These are phyloP conservation scores for Sander vitreus DNA, from an alignment of 2,113 vertebrate species.

Conservation along the genomic window DNA sequence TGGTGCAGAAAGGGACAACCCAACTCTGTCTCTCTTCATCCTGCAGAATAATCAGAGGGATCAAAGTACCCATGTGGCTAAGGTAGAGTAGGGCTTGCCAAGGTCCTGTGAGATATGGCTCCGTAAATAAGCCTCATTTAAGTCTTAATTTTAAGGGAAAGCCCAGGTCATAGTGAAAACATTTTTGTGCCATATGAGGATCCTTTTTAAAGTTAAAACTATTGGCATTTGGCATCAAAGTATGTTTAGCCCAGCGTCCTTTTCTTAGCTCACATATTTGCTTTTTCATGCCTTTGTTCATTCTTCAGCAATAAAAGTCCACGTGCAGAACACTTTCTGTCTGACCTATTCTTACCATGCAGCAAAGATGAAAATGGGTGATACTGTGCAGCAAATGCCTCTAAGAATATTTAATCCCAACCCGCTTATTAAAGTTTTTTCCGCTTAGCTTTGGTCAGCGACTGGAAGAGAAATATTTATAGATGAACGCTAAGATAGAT, in stretches of 20 bases:
- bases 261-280: conserved; percentile 25
- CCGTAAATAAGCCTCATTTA: neutral
- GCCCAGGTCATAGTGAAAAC: neutral
- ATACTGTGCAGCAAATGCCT: conserved; percentile 42
- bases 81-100: conserved; percentile 20
- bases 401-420: conserved; percentile 63
- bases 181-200: neutral
- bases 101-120: neutral
- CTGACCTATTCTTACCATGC: conserved; percentile 1
- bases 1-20: conserved; percentile 36
- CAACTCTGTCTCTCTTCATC: conserved; percentile 26
- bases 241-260: neutral
- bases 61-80: conserved; percentile 56
- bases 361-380: conserved; percentile 33
- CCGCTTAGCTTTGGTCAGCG: conserved; percentile 23
- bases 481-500: conserved; percentile 46
- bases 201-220: conserved; percentile 8
- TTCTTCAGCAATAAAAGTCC: conserved; percentile 63
- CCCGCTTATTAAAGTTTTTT: conserved; percentile 61
- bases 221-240: conserved; percentile 3
- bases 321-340: conserved; percentile 23
- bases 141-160: neutral
- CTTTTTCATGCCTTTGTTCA: conserved; percentile 44
- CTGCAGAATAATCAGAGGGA: conserved; percentile 36
- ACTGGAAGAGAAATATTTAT: conserved; percentile 57